Evolutionary conservation across 1,140 invertebrate species (phyloP), one percentile per base, ranked within the genome.

Genomic region (Zaprionus inermis): DNA sequence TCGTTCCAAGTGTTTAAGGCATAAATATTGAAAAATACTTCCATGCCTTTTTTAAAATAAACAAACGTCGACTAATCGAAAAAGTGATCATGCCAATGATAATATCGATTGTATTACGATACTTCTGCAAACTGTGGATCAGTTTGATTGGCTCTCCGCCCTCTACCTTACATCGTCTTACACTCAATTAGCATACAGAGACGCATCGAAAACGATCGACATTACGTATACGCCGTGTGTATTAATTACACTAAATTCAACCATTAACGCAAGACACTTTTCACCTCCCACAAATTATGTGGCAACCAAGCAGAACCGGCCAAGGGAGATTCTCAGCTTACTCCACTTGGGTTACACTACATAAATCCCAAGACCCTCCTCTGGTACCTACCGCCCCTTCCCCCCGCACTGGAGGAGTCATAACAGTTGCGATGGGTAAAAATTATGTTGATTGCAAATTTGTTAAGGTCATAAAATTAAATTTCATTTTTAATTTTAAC

Each of bases 401-500:
- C n/a, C n/a, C 38, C 38, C 38, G n/a, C 38, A 9, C 2, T 7
- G 38, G 6, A 7, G 7, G 64, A 86, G 83, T 86, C 83, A 86
- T 86, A 86, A 88, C 79, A 86, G 12, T 64, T 60, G 70, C 38
- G 38, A 68, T 32, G 11, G 18, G 14, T 65, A 22, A 55, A 74
- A 78, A 89, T 84, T 89, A 89, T 89, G 84, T 89, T 90, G 81
- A 90, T 90, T 89, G 85, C 85, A 75, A 89, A 89, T 89, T 90
- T 90, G 81, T 90, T 90, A 90, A 89, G 81, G 86, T 90, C 86
- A 89, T 89, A 90, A 89, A 89, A 74, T 76, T 65, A 79, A 89
- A 79, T 89, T 89, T 89, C 71, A 66, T 80, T 89, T 89, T 89
- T 89, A 89, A 89, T 89, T 89, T 89, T 82, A 89, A 89, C 84